Evolutionary conservation across 1,140 invertebrate species (phyloP), one percentile per base, ranked within the genome.

Genomic region (Vanessa atalanta): DNA sequence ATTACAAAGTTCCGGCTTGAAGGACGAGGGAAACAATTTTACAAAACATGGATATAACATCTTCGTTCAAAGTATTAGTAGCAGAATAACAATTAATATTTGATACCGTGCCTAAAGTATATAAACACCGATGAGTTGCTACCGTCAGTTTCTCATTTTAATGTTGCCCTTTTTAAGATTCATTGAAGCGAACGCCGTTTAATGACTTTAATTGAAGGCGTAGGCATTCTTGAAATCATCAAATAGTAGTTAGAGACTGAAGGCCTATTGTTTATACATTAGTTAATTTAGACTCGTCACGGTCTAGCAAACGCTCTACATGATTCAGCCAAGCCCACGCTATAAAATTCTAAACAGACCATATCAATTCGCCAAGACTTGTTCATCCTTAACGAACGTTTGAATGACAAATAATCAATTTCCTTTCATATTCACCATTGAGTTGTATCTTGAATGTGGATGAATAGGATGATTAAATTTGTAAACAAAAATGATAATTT

Each of bases 281-380:
- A 57, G 43, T 50, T 48, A 43, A 68, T 68, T 43, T 26, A 51
- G 55, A 68, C 26, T 15, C 48, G 72, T 78, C 66, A 78, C 51
- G 76, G 65, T 72, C 76, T 31, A 76, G 26, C 63, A 60, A 65
- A 60, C 65, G 37, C 23, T 72, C 50, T 16, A 74, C 16, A 68
- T 70, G 69, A 75, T 7, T 78, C 65, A 75, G 43, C 72, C 76
- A 63, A 72, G 65, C 76, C 76, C 70, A 78, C 76, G 73, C 72
- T 4, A 70, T 74, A 64, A 69, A 72, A 60, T 48, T 50, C 55
- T 37, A 61, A 70, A 48, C 61, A 70, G 47, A 60, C 53, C 65
- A 68, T 68, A 67, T 73, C 43, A 63, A 31, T 31, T 70, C 12
- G 20, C 23, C 13, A 37, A 37, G 13, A 8, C 14, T 61, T 61